Base-by-base conservation (phyloP, 2,888 invertebrate genomes). In the Pollenia griseotomentosa region DNA sequence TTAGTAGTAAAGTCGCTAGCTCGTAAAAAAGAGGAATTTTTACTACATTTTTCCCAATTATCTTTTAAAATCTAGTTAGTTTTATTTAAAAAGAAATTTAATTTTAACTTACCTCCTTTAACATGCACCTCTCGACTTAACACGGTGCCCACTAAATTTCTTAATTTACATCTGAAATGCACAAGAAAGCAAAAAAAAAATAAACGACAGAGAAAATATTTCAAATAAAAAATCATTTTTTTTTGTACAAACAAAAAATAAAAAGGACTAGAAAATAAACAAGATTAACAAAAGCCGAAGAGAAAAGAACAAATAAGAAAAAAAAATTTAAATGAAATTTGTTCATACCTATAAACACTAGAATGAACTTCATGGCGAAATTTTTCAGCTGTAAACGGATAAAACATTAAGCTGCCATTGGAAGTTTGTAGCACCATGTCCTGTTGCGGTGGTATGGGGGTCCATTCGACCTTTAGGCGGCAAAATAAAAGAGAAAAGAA, bases 81-180 rank as follows among this genome's bases (percentile, higher is more conserved):
- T 33, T 33, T 33, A 33, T 6, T 33, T 33, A 33, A 33, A 23
- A 33, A 33, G n/a, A 42, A 63, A 11, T 51, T 11, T 44, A 8
- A 46, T 19, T 51, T 59, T 1, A 61, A 94, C 95, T 95, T 94
- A 98, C 98, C 98, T 91, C 98, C 98, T 94, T 97, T 96, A 83
- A 98, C 96, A 92, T 97, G 96, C 89, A 98, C 96, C 92, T 97
- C 97, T 90, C 97, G 95, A 90, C 98, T 98, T 90, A 98, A 95
- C 73, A 98, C 95, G 78, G 95, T 95, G 53, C 97, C 97, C 84
- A 97, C 96, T 88, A 95, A 94, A 93, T 97, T 97, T 90, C 95
- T 94, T 66, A 96, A 95, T 89, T 95, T 94, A 91, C 95, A 95
- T 92, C 94, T 94, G 90, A 65, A 90, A 88, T 40, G 1, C 8